Percentiles rank a stretch among this genome's conserved stretches.
Conservation (phyloP, 2,113 vertebrate species). For the Chionomys nivalis region DNA sequence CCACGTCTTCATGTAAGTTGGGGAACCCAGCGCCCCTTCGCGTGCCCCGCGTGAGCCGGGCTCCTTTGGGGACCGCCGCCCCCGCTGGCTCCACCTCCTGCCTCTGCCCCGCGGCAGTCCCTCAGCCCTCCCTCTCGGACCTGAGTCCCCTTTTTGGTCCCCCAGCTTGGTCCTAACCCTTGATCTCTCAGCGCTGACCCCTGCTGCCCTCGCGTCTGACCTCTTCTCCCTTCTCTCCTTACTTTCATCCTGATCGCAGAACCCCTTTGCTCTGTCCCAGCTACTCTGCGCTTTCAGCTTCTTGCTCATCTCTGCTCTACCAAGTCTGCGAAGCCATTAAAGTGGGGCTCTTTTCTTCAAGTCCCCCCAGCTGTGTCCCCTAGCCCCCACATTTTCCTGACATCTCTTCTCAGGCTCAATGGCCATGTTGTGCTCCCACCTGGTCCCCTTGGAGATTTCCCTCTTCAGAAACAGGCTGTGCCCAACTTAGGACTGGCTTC, state of each 20-base stretch:
- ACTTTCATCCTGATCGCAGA: background rate
- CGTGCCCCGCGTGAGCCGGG: background rate
- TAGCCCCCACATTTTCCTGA: background rate
- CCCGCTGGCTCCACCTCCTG: constrained; percentile 42
- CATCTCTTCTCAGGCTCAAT: background rate
- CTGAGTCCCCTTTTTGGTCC: background rate
- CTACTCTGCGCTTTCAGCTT: background rate
- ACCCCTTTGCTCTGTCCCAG: background rate
- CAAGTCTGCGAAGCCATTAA: background rate
- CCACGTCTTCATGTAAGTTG: constrained; percentile 95
- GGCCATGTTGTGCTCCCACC: background rate
- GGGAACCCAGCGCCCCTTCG: background rate
- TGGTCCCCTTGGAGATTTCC: background rate
- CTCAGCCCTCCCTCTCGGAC: background rate
- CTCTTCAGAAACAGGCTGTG: background rate
- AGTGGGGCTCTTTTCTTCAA: background rate
- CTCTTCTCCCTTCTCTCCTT: background rate
- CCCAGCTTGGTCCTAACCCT: background rate
- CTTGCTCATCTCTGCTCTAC: background rate
- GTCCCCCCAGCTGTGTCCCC: background rate
- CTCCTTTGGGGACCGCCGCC: background rate
- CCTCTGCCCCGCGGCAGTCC: background rate
- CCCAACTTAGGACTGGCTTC: background rate
- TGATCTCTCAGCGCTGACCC: background rate
- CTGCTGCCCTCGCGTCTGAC: background rate